Evolutionary conservation across 2,797 vertebrate species (phyloP), one percentile per base, ranked within the genome.

Genomic region (Chrysocyon brachyurus): DNA sequence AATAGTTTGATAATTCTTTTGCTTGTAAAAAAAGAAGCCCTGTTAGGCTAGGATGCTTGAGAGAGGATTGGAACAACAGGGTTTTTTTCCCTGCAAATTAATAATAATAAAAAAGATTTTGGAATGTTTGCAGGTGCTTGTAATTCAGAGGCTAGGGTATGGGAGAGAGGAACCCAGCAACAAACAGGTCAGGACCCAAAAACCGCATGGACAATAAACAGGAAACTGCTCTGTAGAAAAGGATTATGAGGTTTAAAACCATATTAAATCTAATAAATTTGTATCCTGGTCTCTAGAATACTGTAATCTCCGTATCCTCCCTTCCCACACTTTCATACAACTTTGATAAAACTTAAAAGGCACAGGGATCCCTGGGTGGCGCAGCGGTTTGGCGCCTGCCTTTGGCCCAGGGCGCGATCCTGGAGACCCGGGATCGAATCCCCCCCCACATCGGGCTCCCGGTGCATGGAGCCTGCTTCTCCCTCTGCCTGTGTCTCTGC

Each of bases 271-370:
- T 72, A 15, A 87, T 75, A 46, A 46, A 46, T 31, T 61, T 82
- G 2, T 87, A 15, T 66, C 15, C 54, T 28, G 12, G 21, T 78
- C 11, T 63, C 2, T 12, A 75, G 6, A 61, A 3, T 28, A 52
- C 57, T 56, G 2, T 24, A n/a, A 31, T 22, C 46, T 2, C 40
- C 40, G 40, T 46, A 46, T 46, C 1, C 40, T 6, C 40, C 40
- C 40, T 16, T 1, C 2, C 56, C 31, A 1, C 1, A 19, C 8
- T n/a, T n/a, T 7, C 9, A 12, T 12, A 16, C 36, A 57, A 1
- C 3, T 49, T 64, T 96, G 3, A 24, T 40, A 75, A 36, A 88
- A 40, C 2, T 26, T 85, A 6, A 56, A 12, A 54, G 33, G 0
- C 1, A 22, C 15, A 26, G 64, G n/a, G n/a, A n/a, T n/a, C n/a